Base-by-base conservation (phyloP, 1,140 invertebrate genomes). In the Calephelis virginiensis region DNA sequence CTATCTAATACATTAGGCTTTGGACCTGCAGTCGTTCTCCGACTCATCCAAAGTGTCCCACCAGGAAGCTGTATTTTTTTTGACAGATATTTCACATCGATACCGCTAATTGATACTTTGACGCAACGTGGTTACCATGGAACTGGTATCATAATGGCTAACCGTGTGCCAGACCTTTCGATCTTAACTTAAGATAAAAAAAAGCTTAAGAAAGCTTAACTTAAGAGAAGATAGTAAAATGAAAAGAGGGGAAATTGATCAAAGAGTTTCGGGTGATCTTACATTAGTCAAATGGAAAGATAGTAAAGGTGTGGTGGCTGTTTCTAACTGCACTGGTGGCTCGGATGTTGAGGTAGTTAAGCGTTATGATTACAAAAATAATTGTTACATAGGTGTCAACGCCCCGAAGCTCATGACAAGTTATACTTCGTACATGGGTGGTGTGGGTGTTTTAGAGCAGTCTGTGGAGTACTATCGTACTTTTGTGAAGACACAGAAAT, bases 71-170 rank as follows among this genome's bases (percentile, higher is more conserved):
- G 66, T 40, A 10, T 67, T 12, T 67, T 45, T 50, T 62, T 62
- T 67, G 66, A 67, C 17, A 28, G 17, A 38, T 67, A 50, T 62
- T 67, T 67, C 53, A 62, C 59, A 11, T 53, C 66, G 10, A 53
- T 67, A 8, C 66, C 66, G 9, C 53, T 67, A 48, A 43, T 67
- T 10, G 46, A 67, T 48, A 28, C 48, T 62, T 9, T 67, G 47
- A 50, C 13, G 13, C 40, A 49, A 67, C 28, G 6, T 13, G 46
- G 49, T 11, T 67, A 53, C 40, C 59, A 67, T 62, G 60, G 66
- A 10, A 67, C 28, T 38, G 66, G 66, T 10, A 67, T 45, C 49
- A 67, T 67, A 10, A 53, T 50, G 60, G 9, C 40, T 43, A 67
- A 67, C 40, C 46, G 59, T 13, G 14, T 67, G 12, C 46, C 60